Conservation (phyloP, 2,888 invertebrate genomes). For the Pimpla rufipes region DNA sequence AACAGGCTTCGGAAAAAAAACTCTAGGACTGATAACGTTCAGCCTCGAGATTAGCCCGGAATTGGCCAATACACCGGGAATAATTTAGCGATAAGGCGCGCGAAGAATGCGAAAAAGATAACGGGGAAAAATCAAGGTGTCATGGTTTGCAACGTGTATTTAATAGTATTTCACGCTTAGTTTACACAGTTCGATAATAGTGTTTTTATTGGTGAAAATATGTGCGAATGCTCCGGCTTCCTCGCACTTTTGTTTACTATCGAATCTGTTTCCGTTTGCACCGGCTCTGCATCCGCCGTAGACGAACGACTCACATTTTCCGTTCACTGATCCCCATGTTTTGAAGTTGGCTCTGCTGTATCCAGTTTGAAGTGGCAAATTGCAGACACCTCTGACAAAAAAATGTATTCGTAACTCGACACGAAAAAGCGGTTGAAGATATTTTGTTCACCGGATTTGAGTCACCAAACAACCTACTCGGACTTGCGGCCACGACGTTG, state of each 20-base stretch:
- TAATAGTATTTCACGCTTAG: neutral
- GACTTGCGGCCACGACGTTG: too few relatives aligned
- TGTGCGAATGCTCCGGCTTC: too few relatives aligned
- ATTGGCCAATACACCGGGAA: neutral
- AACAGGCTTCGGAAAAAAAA: neutral
- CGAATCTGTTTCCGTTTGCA: conserved; percentile 59
- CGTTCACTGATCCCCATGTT: conserved; percentile 50
- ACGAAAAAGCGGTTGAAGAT: neutral
- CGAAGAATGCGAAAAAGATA: neutral
- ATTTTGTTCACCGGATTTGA: neutral
- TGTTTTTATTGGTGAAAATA: neutral
- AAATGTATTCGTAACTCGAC: neutral
- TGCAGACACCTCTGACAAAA: neutral
- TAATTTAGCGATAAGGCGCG: conserved; percentile 4
- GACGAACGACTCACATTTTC: conserved; percentile 48
- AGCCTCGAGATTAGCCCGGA: neutral
- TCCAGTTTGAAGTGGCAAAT: conserved; percentile 1
- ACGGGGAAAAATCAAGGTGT: neutral
- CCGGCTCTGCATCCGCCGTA: conserved; percentile 69
- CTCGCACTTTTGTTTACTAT: neutral
- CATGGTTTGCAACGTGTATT: too few relatives aligned
- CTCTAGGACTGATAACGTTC: neutral
- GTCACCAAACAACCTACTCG: neutral
- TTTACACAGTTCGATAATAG: neutral
- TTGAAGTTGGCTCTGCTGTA: neutral